Conservation (phyloP, 2,888 invertebrate genomes). For the Eudasyphora cyanicolor region DNA sequence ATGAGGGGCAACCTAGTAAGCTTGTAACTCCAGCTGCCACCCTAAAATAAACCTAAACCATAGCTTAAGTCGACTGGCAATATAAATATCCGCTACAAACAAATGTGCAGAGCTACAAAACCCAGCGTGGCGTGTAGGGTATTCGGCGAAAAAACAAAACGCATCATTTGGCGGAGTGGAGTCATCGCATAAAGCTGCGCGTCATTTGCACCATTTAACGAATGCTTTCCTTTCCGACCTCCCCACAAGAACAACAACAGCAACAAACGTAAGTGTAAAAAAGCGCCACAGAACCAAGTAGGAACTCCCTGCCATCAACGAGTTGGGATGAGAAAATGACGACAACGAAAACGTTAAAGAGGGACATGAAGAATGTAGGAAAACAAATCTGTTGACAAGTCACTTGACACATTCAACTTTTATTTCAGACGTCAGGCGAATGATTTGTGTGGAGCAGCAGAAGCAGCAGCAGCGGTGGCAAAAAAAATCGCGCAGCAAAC, state of each 20-base stretch:
- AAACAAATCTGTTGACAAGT: conserved; percentile 64
- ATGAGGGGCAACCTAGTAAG: too few species aligned
- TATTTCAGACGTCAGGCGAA: conserved; percentile 5
- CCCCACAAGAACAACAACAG: too few species aligned
- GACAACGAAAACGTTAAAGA: not conserved
- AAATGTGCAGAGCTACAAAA: too few species aligned
- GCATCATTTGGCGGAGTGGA: conserved; percentile 4
- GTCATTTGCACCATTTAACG: conserved; percentile 58
- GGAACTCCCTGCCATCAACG: too few species aligned
- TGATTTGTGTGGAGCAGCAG: conserved; percentile 18
- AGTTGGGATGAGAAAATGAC: not conserved
- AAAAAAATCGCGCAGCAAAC: too few species aligned
- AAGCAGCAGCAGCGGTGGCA: too few species aligned
- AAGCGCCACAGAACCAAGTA: not conserved
- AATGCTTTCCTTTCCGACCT: conserved; percentile 12
- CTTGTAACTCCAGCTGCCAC: too few species aligned
- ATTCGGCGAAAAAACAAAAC: not conserved
- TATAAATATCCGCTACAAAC: too few species aligned
- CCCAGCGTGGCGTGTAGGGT: too few species aligned
- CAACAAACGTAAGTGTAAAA: not conserved
- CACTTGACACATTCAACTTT: conserved; percentile 63
- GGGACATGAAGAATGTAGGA: not conserved
- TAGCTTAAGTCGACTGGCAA: too few species aligned
- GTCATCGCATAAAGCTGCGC: not conserved
- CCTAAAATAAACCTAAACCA: too few species aligned